phyloP scores from a whole-genome alignment of 1,140 invertebrate species.

The Gerris buenoi region DNA sequence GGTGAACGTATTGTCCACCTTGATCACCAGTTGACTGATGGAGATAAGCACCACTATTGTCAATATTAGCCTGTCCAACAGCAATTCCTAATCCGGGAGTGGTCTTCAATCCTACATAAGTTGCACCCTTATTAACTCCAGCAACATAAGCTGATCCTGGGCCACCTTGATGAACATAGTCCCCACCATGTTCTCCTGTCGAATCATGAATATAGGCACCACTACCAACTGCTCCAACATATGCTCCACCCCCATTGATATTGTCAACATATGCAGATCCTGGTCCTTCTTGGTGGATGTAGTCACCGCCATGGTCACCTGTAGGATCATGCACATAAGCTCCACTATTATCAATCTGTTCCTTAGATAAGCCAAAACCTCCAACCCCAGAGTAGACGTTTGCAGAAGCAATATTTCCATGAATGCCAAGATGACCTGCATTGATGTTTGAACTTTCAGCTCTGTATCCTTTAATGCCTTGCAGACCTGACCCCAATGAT shows the following conservation, averaged over 20 bases:
- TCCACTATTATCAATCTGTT: constrained; percentile 8
- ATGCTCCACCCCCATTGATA: constrained; percentile 17
- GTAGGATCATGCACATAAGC: constrained; percentile 14
- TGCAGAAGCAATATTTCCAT: neutral
- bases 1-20: constrained; percentile 10
- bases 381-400: neutral
- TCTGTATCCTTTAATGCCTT: constrained; percentile 15
- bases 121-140: neutral
- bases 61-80: constrained; percentile 6
- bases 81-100: neutral
- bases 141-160: constrained; percentile 15
- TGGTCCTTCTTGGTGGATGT: constrained; percentile 16
- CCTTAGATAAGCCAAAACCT: too few relatives aligned
- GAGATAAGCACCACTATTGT: constrained; percentile 14
- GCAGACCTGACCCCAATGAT: constrained; percentile 8
- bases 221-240: neutral
- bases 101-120: neutral
- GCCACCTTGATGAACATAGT: constrained; percentile 9
- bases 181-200: constrained; percentile 24
- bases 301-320: constrained; percentile 27
- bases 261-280: constrained; percentile 19
- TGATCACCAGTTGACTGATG: constrained; percentile 8
- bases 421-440: neutral
- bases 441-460: constrained; percentile 18
- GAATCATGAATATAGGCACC: constrained; percentile 15